Evolutionary conservation across 2,888 invertebrate genomes (phyloP), one percentile per base, ranked within the genome.

Genomic region (Drosophila incognita): DNA sequence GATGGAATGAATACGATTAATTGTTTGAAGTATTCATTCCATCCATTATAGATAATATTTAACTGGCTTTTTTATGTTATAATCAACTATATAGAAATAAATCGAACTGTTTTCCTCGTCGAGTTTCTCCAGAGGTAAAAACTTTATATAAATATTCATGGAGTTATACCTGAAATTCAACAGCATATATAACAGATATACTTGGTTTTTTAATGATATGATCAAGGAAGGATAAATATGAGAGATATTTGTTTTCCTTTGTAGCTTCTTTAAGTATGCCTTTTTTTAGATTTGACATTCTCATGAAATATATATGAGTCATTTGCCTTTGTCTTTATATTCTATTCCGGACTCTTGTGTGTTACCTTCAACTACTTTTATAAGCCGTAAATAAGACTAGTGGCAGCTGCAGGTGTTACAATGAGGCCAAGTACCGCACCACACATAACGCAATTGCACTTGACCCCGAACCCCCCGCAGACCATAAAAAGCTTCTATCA

Each of bases 391-490:
- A 49, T 58, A 54, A 36, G 49, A 35, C 53, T 57, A 48, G 33
- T 40, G 53, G 52, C 64, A 63, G 58, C 52, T 49, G 59, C 65
- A 38, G 57, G 33, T 42, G 42, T 35, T 31, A 29, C 33, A 69
- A 79, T 52, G 38, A 79, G 79, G 75, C 49, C 75, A 74, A 81
- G 79, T 78, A 59, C 36, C 48, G 49, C 57, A 29, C 49, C 42
- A 46, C 31, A 11, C 42, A 59, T 24, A 59, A 51, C 24, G 49
- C 40, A 64, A 38, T 42, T 84, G 74, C 75, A 70, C 90, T 89
- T 85, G 90, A 85, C 85, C 73, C 75, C 46, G 15, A 15, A 8
- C 15, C 4, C 4, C 24, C 24, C 8, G 42, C 24, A 46, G 71
- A 58, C 72, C 74, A 62, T 68, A 75, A 75, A 80, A 60, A 67